Conservation (phyloP, 2,888 invertebrate genomes). For the Epinotia brunnichana region DNA sequence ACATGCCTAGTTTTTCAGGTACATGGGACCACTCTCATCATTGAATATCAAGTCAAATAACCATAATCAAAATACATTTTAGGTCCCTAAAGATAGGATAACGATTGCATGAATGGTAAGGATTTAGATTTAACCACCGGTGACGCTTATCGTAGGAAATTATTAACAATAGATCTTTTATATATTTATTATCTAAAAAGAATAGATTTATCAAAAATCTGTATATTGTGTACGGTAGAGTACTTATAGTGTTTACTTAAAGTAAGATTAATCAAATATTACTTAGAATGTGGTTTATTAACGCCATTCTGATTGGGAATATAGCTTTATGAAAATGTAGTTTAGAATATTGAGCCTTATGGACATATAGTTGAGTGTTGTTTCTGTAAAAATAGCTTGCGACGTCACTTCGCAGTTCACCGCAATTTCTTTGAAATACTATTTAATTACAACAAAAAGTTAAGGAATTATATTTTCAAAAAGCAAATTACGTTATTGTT, state of each 20-base stretch:
- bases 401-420: constrained; percentile 47
- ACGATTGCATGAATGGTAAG: constrained; percentile 70
- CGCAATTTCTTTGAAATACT: neutral
- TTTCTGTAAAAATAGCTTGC: constrained; percentile 63
- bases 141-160: constrained; percentile 80
- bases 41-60: constrained; percentile 73
- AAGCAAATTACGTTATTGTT: neutral
- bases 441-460: too few relatives aligned
- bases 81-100: constrained; percentile 62
- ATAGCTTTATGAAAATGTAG: constrained; percentile 87
- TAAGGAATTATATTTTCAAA: too few relatives aligned
- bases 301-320: constrained; percentile 82
- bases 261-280: constrained; percentile 49
- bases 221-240: constrained; percentile 78
- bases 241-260: constrained; percentile 60
- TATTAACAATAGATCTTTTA: constrained; percentile 72
- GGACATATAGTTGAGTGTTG: constrained; percentile 61
- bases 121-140: constrained; percentile 71
- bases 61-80: constrained; percentile 74
- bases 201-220: constrained; percentile 66
- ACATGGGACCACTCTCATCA: constrained; percentile 80
- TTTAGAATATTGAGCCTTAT: constrained; percentile 71
- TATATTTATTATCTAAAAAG: constrained; percentile 73
- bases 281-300: constrained; percentile 63
- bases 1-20: constrained; percentile 75